Percentiles rank a stretch among this genome's conserved stretches.
Evolutionary conservation across 2,113 vertebrate species (phyloP).

Genomic region (Picathartes gymnocephalus): DNA sequence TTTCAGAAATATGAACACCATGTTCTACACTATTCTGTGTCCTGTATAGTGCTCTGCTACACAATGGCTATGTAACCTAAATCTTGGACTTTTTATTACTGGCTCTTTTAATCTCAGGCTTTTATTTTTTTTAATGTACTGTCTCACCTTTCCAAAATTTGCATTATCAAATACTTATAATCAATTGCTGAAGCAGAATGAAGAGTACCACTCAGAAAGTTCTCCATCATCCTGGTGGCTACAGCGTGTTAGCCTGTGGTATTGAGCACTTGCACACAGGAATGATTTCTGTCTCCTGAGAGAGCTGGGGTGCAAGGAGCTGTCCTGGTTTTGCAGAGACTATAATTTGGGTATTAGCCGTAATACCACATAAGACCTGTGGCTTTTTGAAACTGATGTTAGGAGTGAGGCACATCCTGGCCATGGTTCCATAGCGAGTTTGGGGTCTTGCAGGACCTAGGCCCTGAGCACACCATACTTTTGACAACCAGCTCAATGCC

Average conservation of each 20-base stretch:
- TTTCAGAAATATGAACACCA: not conserved
- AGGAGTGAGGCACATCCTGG: not conserved
- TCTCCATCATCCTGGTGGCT: not conserved
- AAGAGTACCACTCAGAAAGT: not conserved
- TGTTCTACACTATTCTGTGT: not conserved
- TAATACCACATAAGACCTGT: not conserved
- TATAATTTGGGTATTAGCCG: not conserved
- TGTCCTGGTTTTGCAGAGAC: not conserved
- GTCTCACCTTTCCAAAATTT: not conserved
- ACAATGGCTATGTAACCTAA: not conserved
- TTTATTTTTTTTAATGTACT: not conserved
- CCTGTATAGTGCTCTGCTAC: not conserved
- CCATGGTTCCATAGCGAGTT: not conserved
- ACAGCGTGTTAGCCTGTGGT: accelerated
- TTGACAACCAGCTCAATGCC: not conserved
- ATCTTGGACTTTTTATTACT: not conserved
- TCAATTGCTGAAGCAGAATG: not conserved
- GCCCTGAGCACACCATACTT: not conserved
- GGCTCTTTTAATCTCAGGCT: not conserved
- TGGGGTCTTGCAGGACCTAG: not conserved
- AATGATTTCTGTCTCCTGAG: not conserved
- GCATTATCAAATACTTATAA: not conserved
- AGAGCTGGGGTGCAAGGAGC: not conserved
- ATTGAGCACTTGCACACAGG: not conserved
- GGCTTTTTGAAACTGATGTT: not conserved